These are phyloP conservation scores for Saturnia japonica DNA, from an alignment of 2,888 invertebrate species.

Conservation along the genomic window DNA sequence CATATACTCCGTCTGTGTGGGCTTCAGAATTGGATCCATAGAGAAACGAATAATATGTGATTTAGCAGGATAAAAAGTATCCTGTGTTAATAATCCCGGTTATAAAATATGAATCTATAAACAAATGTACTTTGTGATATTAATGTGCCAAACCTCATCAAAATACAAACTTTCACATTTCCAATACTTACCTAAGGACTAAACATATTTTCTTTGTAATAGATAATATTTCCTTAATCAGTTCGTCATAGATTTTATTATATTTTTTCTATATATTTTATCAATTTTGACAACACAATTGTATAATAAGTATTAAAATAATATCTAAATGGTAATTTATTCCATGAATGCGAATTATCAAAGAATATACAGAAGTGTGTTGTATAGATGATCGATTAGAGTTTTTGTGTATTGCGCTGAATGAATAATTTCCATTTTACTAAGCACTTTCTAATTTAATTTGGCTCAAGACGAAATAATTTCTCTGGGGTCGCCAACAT, in stretches of 20 bases:
- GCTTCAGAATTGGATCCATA: too few species aligned
- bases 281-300: not conserved
- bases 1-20: too few species aligned
- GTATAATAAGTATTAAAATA: not conserved
- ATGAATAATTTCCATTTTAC: slow-evolving; percentile 61
- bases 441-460: slow-evolving; percentile 44
- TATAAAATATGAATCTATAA: too few species aligned
- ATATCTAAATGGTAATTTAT: not conserved
- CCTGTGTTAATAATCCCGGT: too few species aligned
- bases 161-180: too few species aligned
- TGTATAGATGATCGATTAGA: slow-evolving; percentile 63
- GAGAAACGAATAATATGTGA: too few species aligned
- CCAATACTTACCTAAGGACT: too few species aligned
- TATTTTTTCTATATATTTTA: not conserved
- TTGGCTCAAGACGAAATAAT: slow-evolving; percentile 33
- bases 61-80: too few species aligned
- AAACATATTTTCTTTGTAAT: too few species aligned
- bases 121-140: too few species aligned
- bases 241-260: not conserved
- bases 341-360: slow-evolving; percentile 27
- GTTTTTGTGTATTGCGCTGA: slow-evolving; percentile 54
- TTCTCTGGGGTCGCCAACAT: slow-evolving; percentile 32
- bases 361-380: slow-evolving; percentile 58
- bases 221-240: too few species aligned
- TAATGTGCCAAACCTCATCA: too few species aligned